phyloP scores from a whole-genome alignment of 23 tunicate genomes.

The Phallusia fumigata region DNA sequence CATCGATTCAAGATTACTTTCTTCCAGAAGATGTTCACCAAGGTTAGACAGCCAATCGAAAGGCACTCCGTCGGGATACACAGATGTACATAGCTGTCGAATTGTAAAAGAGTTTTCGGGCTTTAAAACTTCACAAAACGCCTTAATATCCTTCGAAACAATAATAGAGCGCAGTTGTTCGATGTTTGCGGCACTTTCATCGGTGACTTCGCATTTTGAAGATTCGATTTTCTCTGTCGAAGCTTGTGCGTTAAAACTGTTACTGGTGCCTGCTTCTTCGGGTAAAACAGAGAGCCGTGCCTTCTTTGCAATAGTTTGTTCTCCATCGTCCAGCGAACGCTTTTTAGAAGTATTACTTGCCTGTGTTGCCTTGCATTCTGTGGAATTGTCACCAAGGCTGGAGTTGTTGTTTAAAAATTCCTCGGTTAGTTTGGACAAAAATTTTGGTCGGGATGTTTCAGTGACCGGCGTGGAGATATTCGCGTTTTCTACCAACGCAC shows the following conservation, averaged over 20 bases:
- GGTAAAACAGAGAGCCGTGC: neutral
- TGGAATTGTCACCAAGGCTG: neutral
- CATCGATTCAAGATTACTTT: neutral
- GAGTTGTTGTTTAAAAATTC: neutral
- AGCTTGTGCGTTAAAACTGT: neutral
- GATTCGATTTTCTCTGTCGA: neutral
- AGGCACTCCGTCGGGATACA: neutral
- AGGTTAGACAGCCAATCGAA: neutral
- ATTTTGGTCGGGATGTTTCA: neutral
- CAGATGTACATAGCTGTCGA: neutral
- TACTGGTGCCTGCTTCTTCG: neutral
- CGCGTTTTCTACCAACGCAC: neutral
- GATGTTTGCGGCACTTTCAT: neutral
- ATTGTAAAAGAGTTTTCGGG: neutral
- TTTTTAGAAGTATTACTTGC: neutral
- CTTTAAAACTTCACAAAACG: neutral
- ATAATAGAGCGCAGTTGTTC: neutral
- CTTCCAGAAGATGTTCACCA: neutral
- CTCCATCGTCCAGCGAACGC: neutral
- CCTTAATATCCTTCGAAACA: neutral
- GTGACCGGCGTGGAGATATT: neutral
- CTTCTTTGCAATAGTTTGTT: neutral
- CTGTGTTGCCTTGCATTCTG: neutral
- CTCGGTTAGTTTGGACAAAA: neutral
- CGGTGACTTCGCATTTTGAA: neutral